Conservation (phyloP, 2,888 invertebrate genomes). For the Eupithecia tripunctaria region DNA sequence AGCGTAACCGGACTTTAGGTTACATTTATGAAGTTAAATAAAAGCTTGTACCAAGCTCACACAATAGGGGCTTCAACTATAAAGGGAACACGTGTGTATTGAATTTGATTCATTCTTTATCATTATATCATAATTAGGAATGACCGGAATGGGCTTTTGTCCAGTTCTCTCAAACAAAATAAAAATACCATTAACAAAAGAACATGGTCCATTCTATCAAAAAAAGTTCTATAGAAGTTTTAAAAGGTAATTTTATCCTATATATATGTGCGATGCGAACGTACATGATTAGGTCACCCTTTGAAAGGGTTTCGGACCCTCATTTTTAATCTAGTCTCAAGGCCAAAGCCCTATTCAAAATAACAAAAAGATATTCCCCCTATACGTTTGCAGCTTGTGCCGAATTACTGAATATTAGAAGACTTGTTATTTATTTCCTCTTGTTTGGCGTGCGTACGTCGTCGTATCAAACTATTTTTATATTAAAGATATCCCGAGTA, state of each 20-base stretch:
- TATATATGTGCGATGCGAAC: too few species aligned
- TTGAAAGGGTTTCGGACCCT: background rate
- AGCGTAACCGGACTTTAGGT: too few species aligned
- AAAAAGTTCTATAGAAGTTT: background rate
- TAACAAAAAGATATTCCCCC: background rate
- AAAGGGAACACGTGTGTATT: background rate
- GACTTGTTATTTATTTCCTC: background rate
- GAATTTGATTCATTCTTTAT: background rate
- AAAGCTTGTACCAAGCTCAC: too few species aligned
- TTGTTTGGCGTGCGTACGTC: background rate
- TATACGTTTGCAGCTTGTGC: conserved; percentile 1
- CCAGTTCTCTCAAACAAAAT: background rate
- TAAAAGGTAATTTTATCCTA: background rate
- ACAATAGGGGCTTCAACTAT: background rate
- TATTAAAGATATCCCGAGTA: too few species aligned
- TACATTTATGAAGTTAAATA: too few species aligned
- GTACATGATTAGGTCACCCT: background rate
- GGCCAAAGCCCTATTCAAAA: background rate
- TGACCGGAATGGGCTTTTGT: background rate
- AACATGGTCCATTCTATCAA: background rate
- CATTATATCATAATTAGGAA: background rate
- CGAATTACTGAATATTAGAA: background rate
- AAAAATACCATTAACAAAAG: background rate
- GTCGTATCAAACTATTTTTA: background rate
- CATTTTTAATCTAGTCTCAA: background rate